These are phyloP conservation scores for Hoplias malabaricus DNA, from an alignment of 2,113 vertebrate species.

Conservation along the genomic window DNA sequence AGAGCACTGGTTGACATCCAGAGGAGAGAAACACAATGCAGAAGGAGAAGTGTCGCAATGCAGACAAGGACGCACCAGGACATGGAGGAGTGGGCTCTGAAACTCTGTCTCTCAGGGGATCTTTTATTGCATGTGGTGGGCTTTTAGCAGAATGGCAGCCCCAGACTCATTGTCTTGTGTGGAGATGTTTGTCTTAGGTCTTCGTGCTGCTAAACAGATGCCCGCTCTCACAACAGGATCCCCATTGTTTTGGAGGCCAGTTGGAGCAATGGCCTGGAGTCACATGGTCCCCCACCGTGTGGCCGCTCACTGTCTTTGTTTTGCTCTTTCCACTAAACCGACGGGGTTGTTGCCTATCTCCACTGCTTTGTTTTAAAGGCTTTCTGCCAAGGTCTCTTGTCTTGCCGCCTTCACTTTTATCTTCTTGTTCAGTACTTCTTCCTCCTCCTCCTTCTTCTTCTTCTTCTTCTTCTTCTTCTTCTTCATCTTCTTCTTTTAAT, in stretches of 20 bases:
- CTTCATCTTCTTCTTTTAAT: slow-evolving; percentile 65
- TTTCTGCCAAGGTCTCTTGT: slow-evolving; percentile 66
- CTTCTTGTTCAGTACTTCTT: slow-evolving; percentile 63
- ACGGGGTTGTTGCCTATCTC: slow-evolving; percentile 32
- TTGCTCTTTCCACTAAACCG: background rate
- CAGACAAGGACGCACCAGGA: background rate
- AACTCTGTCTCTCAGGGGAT: background rate
- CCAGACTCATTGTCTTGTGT: slow-evolving; percentile 63
- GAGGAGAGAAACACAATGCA: slow-evolving; percentile 22
- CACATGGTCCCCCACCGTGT: slow-evolving; percentile 23
- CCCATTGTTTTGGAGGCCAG: slow-evolving; percentile 67
- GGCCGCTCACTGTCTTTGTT: background rate
- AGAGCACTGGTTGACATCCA: background rate
- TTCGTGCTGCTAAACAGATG: slow-evolving; percentile 54
- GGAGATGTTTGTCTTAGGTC: slow-evolving; percentile 68
- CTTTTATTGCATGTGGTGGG: background rate
- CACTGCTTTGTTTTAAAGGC: slow-evolving; percentile 77
- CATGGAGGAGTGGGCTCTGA: background rate
- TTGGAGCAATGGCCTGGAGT: slow-evolving; percentile 66
- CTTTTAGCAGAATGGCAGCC: slow-evolving; percentile 35
- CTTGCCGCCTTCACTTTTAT: slow-evolving; percentile 61
- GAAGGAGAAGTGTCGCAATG: background rate
- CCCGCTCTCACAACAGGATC: slow-evolving; percentile 61
- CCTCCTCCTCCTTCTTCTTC: slow-evolving; percentile 83
- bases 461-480: slow-evolving; percentile 86